Evolutionary conservation across 2,797 vertebrate genomes (phyloP).

Genomic region (Hemitrygon akajei): DNA sequence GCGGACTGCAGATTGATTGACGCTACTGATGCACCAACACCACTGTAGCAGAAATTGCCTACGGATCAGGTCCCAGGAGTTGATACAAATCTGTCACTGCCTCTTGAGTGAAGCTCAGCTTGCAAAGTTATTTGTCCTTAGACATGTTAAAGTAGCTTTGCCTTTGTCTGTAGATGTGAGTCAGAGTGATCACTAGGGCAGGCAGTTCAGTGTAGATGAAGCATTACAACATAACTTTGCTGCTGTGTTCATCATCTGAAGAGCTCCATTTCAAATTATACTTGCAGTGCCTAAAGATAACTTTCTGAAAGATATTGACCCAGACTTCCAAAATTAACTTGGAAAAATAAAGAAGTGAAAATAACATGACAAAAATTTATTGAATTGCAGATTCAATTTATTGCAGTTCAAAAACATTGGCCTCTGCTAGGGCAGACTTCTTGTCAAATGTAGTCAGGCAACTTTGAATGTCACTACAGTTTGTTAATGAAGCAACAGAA

Average conservation of each 20-base stretch:
- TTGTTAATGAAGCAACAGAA: neutral
- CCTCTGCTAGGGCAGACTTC: neutral
- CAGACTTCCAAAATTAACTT: neutral
- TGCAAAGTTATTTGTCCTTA: neutral
- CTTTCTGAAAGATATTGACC: neutral
- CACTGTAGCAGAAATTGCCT: neutral
- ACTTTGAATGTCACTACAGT: neutral
- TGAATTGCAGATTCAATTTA: neutral
- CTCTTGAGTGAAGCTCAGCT: neutral
- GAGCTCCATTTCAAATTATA: neutral
- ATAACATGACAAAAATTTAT: neutral
- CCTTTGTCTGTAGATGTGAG: neutral
- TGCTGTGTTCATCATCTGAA: neutral
- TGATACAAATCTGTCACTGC: constrained; percentile 11
- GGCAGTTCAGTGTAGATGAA: neutral
- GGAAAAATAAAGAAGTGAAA: neutral
- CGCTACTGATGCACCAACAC: neutral
- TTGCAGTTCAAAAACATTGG: neutral
- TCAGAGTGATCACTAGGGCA: neutral
- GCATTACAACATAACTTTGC: neutral
- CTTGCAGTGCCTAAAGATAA: neutral
- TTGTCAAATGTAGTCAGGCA: neutral
- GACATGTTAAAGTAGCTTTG: neutral
- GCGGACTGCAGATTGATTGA: neutral
- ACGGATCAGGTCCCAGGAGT: constrained; percentile 7